These are phyloP conservation scores for Leucozona laternaria DNA, from an alignment of 2,888 invertebrate species.

Conservation along the genomic window DNA sequence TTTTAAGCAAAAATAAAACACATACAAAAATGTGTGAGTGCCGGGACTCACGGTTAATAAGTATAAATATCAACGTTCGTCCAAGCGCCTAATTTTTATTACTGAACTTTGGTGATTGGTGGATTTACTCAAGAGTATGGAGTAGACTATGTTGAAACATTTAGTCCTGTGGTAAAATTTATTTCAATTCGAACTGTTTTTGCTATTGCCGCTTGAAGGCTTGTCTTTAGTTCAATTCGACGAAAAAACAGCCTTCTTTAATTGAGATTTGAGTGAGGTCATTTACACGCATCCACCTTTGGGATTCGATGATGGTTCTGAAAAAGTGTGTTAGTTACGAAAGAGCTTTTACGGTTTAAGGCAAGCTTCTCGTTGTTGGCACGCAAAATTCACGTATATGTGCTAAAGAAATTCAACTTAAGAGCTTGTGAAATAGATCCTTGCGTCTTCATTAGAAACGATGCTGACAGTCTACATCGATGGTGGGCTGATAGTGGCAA, in stretches of 20 bases:
- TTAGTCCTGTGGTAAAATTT: too few relatives aligned
- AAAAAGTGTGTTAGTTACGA: constrained; percentile 72
- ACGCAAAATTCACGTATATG: constrained; percentile 73
- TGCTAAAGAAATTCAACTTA: constrained; percentile 75
- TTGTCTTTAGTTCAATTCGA: constrained; percentile 58
- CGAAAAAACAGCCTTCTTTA: constrained; percentile 69
- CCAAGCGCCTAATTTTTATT: too few relatives aligned
- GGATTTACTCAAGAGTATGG: too few relatives aligned
- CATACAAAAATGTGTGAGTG: too few relatives aligned
- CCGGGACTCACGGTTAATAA: too few relatives aligned
- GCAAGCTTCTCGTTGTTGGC: constrained; percentile 77
- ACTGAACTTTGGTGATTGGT: too few relatives aligned
- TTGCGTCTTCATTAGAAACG: constrained; percentile 77
- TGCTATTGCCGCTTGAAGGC: too few relatives aligned
- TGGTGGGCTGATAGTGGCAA: constrained; percentile 76
- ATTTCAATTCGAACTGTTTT: too few relatives aligned
- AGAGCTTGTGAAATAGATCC: constrained; percentile 75
- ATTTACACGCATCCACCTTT: constrained; percentile 67
- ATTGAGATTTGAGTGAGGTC: constrained; percentile 53
- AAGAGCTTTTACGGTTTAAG: constrained; percentile 77
- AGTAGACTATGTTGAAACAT: too few relatives aligned
- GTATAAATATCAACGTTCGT: too few relatives aligned
- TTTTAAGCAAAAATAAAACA: too few relatives aligned
- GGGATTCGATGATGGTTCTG: constrained; percentile 72
- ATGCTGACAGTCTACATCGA: constrained; percentile 77